These are phyloP conservation scores for Acanthurus leucopareius DNA, from an alignment of 2,797 vertebrate genomes.

Conservation along the genomic window DNA sequence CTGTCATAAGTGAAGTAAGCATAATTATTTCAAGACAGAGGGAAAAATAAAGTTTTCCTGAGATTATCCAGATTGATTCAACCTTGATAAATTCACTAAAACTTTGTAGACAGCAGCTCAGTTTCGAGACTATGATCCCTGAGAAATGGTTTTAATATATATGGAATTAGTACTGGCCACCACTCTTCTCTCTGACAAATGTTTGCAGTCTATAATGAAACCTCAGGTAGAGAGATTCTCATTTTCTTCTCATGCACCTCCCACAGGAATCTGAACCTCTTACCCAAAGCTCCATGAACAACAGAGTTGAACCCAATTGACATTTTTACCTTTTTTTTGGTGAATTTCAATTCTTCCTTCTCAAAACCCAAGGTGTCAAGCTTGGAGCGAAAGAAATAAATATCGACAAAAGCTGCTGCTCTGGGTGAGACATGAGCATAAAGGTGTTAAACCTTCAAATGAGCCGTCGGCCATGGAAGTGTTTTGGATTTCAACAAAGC, in stretches of 20 bases:
- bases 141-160: constrained; percentile 38
- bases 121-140: background rate
- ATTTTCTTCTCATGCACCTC: constrained; percentile 44
- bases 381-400: background rate
- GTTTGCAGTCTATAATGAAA: constrained; percentile 45
- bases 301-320: background rate
- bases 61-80: background rate
- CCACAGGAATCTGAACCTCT: constrained; percentile 21
- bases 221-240: constrained; percentile 44
- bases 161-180: constrained; percentile 5
- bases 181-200: constrained; percentile 27
- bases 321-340: background rate
- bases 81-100: background rate
- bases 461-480: background rate
- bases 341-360: background rate
- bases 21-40: background rate
- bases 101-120: constrained; percentile 3
- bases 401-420: background rate
- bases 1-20: background rate
- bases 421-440: background rate
- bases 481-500: background rate
- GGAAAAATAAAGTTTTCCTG: background rate
- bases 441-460: background rate
- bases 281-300: constrained; percentile 1
- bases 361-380: background rate